Base-by-base conservation (phyloP, 2,113 vertebrate genomes). In the rabbit (Oryctolagus cuniculus) region DNA sequence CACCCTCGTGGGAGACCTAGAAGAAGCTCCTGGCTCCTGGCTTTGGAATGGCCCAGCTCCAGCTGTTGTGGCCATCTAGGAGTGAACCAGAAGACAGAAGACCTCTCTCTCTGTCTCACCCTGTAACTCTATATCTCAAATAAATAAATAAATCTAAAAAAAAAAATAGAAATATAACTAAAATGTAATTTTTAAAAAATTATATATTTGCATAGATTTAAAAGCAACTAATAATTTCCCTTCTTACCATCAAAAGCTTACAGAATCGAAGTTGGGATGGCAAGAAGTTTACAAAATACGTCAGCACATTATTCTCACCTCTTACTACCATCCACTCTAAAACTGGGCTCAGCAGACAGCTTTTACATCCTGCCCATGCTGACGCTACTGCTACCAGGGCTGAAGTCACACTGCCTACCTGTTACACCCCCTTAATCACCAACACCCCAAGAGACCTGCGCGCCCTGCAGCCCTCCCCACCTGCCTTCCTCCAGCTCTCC, bases 251-350 rank as follows among this genome's bases (percentile, higher is more conserved):
- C 7, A 49, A 91, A 44, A 87, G 74, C 77, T 81, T 13, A 69
- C 2, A 49, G 78, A 93, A 44, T 75, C 74, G 63, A 94, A 89
- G 55, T 31, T 61, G 49, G 53, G 38, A 53, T 34, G 81, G 87
- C n/a, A 83, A 1, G 15, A 81, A 22, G 21, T 73, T 80, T 82
- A 38, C 31, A 58, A 67, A 83, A 36, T 34, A 73, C 3, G 3
- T 12, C 5, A 63, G 38, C 5, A 55, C 9, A 29, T 61, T 36
- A 44, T 64, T 81, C 89, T 24, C 13, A n/a, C 34, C 21, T 22
- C 4, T 11, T 15, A n/a, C 16, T 29, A 77, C 10, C 15, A n/a
- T 11, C 8, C 34, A 79, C 83, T 29, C 1, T 17, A 31, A 15
- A 51, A 31, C 77, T 3, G 4, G 21, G 58, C 38, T 17, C 10